These are phyloP conservation scores for Rhinoraja longicauda DNA, from an alignment of 2,797 vertebrate genomes.

Conservation along the genomic window DNA sequence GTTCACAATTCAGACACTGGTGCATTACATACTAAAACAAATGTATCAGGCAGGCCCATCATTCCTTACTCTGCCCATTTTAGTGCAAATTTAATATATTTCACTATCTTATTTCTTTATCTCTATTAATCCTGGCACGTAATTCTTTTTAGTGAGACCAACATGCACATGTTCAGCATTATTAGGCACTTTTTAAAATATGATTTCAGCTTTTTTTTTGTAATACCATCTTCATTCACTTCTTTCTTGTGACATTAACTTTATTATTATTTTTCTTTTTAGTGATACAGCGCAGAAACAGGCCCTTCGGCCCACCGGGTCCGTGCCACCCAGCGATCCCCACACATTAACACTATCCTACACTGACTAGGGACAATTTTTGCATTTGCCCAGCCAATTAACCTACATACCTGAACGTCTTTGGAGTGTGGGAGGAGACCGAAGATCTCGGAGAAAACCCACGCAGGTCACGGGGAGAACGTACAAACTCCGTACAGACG, in stretches of 20 bases:
- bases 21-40: conserved; percentile 2
- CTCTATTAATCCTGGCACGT: not conserved
- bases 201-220: not conserved
- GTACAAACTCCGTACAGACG: too few species aligned
- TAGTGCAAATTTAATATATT: not conserved
- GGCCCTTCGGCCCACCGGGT: too few species aligned
- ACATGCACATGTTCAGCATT: not conserved
- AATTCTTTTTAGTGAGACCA: not conserved
- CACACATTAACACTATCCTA: too few species aligned
- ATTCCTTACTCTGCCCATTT: not conserved
- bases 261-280: too few species aligned
- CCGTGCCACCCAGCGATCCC: too few species aligned
- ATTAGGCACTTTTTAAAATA: not conserved
- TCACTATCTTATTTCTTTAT: not conserved
- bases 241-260: not conserved
- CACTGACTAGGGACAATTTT: too few species aligned
- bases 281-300: too few species aligned
- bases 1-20: conserved; percentile 23
- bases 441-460: too few species aligned
- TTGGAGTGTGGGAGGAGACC: too few species aligned
- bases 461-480: too few species aligned
- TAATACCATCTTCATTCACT: not conserved
- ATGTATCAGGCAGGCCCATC: not conserved
- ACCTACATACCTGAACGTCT: too few species aligned
- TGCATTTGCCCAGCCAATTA: too few species aligned